Base-by-base conservation (phyloP, 2,888 invertebrate species). In the Spatulosminthurus flaviceps region DNA sequence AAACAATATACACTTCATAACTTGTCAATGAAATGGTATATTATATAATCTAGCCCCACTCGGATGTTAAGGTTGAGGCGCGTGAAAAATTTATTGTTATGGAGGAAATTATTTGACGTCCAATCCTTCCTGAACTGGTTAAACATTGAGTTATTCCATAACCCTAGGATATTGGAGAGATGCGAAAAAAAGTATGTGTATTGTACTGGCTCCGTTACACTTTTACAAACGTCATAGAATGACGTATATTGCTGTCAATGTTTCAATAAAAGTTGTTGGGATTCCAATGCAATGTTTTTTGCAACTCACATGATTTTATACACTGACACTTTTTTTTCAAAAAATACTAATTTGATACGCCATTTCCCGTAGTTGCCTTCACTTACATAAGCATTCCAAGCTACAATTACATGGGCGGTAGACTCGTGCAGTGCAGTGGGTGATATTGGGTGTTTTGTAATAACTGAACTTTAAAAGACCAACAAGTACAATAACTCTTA, bases 321-420 rank as follows among this genome's bases (percentile, higher is more conserved):
- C 4, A 9, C 34, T 34, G 34, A 7, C 5, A 34, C 34, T 34
- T 7, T 34, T 34, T 34, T 9, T 7, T 9, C 34, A 34, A 34
- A 34, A 34, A 34, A 34, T 34, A 34, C 4, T n/a, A 34, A 34
- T 9, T 34, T 7, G 34, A 34, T 9, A 34, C 34, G 9, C 34
- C 34, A 9, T 7, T 34, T 34, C 4, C 34, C 34, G 5, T 34
- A n/a, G n/a, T 34, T 34, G 4, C 34, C 34, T 34, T 34, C 34
- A 7, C 34, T 2, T 19, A 51, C 51, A 51, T 51, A 51, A 4
- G n/a, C 51, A 51, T 41, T 7, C 51, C 7, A 51, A 51, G 16
- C 51, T 51, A 51, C 19, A 67, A 67, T 67, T 67, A 67, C 67
- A 67, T 67, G 67, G 67, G 67, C 67, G 67, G 67, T 19, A 67